Base-by-base conservation (phyloP, 1,140 invertebrate genomes). In the Asbolus verrucosus region DNA sequence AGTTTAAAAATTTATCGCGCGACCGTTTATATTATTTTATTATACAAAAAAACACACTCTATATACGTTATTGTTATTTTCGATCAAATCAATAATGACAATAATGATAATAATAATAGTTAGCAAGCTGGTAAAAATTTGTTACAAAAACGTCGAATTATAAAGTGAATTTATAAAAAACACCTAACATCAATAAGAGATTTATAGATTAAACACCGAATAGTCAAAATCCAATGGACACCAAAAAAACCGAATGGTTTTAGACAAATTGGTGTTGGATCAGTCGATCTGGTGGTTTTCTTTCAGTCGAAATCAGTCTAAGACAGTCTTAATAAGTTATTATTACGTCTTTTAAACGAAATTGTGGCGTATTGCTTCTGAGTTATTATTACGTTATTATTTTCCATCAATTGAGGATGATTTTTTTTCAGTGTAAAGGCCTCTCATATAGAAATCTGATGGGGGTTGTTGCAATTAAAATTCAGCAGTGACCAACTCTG, bases 281-380 rank as follows among this genome's bases (percentile, higher is more conserved):
- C 73, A 76, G 73, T 77, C 76, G 67, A 76, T 67, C 75, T 67
- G 69, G 73, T 76, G 67, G 62, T 59, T 38, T 60, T 71, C 59
- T 33, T 73, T 76, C 75, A 75, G 75, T 75, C 75, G 69, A 72
- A 68, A 62, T 77, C 73, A 77, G 76, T 77, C 76, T 71, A 54
- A 54, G 54, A 72, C 75, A 77, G 75, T 77, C 75, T 77, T 77
- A 65, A 30, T 39, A 31, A 61, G 46, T 68, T 38, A 54, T 69
- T 69, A 41, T 43, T 65, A 41, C 21, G 60, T 61, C 11, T 38
- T 69, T 50, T 21, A 27, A 50, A 31, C 18, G 31, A 67, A 67
- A 14, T 68, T 68, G 54, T 68, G 54, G 54, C 67, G 67, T 69
- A 69, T 69, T 75, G 41, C 39, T 59, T 61, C 50, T 27, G 21